Conservation (phyloP, 2,113 vertebrate species). For the Cinclus mexicanus region DNA sequence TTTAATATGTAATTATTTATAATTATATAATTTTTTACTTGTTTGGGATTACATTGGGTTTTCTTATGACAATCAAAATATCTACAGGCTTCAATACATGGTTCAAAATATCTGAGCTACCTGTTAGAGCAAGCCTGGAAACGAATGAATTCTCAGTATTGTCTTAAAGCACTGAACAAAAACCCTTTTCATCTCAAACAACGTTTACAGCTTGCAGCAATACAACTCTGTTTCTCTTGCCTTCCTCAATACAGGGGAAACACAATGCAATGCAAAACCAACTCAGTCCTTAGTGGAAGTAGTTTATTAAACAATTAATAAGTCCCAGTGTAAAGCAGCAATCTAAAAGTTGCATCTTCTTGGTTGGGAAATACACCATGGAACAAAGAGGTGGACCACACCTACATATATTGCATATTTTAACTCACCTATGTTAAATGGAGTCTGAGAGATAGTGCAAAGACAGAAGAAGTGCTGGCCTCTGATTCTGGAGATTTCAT, state of each 20-base stretch:
- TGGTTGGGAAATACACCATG: rapidly evolving
- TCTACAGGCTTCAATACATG: neutral
- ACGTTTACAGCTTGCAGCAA: neutral
- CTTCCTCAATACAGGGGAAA: neutral
- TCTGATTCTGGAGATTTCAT: neutral
- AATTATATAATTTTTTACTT: neutral
- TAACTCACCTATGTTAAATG: neutral
- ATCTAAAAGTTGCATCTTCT: neutral
- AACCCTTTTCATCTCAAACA: neutral
- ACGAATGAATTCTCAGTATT: neutral
- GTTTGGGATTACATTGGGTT: rapidly evolving
- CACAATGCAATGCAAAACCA: neutral
- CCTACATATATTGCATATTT: neutral
- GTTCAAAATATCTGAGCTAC: neutral
- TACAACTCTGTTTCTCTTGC: neutral
- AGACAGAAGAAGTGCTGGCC: neutral
- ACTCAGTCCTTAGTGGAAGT: neutral
- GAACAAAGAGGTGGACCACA: neutral
- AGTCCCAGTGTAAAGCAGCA: neutral
- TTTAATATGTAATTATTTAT: neutral
- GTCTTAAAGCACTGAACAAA: neutral
- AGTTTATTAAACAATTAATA: neutral
- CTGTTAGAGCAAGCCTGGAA: neutral
- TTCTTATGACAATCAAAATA: neutral
- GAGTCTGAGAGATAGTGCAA: neutral